These are phyloP conservation scores for Neodiprion lecontei DNA, from an alignment of 1,140 invertebrate genomes.

Conservation along the genomic window DNA sequence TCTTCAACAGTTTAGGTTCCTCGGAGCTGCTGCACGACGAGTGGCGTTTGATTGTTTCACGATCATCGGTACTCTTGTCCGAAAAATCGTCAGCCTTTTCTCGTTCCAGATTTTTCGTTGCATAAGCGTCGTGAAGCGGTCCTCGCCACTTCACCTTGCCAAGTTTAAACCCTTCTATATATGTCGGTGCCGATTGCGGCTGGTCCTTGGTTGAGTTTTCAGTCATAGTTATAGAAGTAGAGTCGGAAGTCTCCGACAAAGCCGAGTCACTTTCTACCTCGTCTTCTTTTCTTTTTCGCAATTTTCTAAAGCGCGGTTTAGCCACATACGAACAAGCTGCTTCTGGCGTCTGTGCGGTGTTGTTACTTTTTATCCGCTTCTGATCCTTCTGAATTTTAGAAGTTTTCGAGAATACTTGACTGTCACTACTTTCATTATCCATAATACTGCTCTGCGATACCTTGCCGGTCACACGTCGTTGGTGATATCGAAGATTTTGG, in stretches of 20 bases:
- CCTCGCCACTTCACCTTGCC: slow-evolving; percentile 10
- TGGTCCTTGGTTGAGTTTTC: background rate
- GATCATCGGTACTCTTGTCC: background rate
- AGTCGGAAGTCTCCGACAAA: background rate
- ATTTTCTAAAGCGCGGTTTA: too few relatives aligned
- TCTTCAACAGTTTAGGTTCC: background rate
- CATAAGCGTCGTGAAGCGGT: background rate
- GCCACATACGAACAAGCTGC: too few relatives aligned
- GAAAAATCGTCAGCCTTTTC: background rate
- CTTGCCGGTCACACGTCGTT: background rate
- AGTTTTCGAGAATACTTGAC: too few relatives aligned
- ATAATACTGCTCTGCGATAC: background rate
- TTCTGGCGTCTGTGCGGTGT: too few relatives aligned
- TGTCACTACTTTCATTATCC: background rate
- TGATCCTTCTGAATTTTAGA: too few relatives aligned
- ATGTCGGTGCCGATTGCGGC: background rate
- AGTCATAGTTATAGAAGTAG: background rate
- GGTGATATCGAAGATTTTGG: background rate
- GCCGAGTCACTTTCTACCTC: background rate
- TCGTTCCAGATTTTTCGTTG: background rate
- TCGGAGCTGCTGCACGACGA: background rate
- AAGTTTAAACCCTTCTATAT: background rate
- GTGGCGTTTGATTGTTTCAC: background rate
- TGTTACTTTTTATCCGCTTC: too few relatives aligned
- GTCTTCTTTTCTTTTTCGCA: background rate